Conservation (phyloP, 2,888 invertebrate species). For the Neoaliturus tenellus region DNA sequence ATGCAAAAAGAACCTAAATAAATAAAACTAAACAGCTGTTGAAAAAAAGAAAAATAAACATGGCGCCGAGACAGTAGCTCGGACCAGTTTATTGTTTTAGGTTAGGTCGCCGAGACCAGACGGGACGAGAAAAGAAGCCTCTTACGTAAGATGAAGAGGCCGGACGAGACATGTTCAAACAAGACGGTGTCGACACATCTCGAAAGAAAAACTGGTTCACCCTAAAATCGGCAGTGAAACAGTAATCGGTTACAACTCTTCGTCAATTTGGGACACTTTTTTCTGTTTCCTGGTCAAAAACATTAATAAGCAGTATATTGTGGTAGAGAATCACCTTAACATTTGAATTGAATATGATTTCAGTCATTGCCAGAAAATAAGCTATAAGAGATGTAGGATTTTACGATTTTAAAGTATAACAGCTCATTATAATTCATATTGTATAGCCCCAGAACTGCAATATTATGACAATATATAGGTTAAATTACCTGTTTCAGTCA, state of each 20-base stretch:
- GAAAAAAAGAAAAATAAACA: not conserved
- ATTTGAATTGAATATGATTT: no score
- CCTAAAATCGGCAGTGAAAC: not conserved
- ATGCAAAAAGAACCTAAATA: no score
- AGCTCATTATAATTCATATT: no score
- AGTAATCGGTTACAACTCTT: not conserved
- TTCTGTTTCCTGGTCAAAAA: not conserved
- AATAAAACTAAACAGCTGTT: constrained; percentile 13
- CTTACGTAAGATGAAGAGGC: not conserved
- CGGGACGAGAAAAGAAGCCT: not conserved
- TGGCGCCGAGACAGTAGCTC: not conserved
- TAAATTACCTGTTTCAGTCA: no score
- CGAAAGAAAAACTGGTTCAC: constrained; percentile 13
- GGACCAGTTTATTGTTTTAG: constrained; percentile 20
- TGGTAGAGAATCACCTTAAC: no score
- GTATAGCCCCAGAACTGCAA: no score
- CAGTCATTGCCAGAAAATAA: no score
- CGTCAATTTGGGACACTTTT: not conserved
- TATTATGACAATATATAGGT: no score
- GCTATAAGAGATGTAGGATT: no score
- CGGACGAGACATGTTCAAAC: not conserved
- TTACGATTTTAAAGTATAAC: no score
- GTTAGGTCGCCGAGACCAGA: not conserved
- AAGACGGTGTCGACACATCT: not conserved
- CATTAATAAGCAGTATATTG: no score